Evolutionary conservation across 2,888 invertebrate species (phyloP).

Genomic region (Hydraecia micacea): DNA sequence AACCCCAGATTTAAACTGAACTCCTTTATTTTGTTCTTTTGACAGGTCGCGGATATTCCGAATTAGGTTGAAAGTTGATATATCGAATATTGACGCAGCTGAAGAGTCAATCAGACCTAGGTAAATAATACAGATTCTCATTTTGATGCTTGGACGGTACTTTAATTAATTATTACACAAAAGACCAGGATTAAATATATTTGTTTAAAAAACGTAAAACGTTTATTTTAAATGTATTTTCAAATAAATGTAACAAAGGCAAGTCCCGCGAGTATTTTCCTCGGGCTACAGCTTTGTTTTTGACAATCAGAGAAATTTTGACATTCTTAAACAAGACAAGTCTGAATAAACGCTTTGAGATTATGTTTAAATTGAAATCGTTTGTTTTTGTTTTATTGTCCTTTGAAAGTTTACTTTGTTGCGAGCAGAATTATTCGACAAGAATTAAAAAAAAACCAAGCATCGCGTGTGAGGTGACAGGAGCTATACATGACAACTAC

Average conservation of each 20-base stretch:
- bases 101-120: neutral
- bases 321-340: neutral
- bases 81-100: constrained; percentile 1
- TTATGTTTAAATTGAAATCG: constrained; percentile 4
- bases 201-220: neutral
- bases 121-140: neutral
- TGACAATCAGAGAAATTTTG: constrained; percentile 9
- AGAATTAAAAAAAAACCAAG: neutral
- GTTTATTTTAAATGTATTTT: neutral
- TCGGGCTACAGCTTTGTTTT: constrained; percentile 7
- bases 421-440: neutral
- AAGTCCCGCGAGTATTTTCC: neutral
- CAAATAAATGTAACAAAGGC: constrained; percentile 3
- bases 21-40: neutral
- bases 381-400: neutral
- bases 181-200: neutral
- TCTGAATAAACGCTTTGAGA: constrained; percentile 6
- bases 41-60: neutral
- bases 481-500: constrained; percentile 22
- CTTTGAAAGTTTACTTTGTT: neutral
- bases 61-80: neutral
- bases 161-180: constrained; percentile 1
- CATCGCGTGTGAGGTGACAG: constrained; percentile 31
- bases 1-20: neutral
- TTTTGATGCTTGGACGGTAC: neutral